Conservation (phyloP, 2,888 invertebrate species). For the Nephrotoma flavescens region DNA sequence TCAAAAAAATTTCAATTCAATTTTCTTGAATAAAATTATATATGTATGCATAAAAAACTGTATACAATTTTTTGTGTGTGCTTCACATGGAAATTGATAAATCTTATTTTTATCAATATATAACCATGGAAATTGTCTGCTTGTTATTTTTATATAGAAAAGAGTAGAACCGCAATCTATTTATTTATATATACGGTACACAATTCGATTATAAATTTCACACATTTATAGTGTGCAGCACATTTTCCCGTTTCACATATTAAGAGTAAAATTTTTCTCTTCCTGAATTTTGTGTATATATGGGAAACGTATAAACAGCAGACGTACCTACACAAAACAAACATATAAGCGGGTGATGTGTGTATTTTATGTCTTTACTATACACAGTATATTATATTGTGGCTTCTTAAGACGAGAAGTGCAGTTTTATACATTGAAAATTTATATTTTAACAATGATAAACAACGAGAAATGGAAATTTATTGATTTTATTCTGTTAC, state of each 20-base stretch:
- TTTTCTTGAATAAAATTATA: neutral
- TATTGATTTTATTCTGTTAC: neutral
- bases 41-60: neutral
- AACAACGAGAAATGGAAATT: neutral
- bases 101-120: neutral
- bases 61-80: neutral
- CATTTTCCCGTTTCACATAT: neutral
- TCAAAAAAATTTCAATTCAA: neutral
- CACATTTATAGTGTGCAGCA: neutral
- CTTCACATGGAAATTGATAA: neutral
- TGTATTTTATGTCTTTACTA: neutral
- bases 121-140: neutral
- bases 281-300: neutral
- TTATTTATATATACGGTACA: neutral
- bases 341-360: neutral
- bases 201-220: neutral
- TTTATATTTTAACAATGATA: neutral
- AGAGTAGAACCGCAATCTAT: neutral
- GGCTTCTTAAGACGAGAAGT: neutral
- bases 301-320: neutral
- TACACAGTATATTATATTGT: neutral
- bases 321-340: neutral
- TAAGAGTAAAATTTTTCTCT: neutral
- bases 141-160: neutral
- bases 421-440: neutral